Base-by-base conservation (phyloP, 2,888 invertebrate genomes). In the Diarsia dahlii region DNA sequence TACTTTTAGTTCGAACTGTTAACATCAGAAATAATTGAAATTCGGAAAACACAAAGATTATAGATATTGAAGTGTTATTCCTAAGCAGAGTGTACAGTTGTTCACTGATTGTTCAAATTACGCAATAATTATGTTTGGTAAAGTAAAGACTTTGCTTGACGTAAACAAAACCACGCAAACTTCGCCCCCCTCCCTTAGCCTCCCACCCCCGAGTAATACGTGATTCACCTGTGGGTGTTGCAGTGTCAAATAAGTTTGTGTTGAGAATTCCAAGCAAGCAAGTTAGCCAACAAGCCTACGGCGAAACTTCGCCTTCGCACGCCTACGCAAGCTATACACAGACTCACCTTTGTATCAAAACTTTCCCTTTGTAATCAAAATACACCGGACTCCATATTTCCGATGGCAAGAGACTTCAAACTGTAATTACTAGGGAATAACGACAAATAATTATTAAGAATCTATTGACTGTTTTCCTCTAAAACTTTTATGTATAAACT, bases 391-490 rank as follows among this genome's bases (percentile, higher is more conserved):
- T 50, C 39, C 50, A 48, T 34, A 78, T 80, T 88, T 87, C 81
- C 87, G 82, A 88, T 84, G 84, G 87, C 78, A 88, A 87, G 90
- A 91, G 89, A 88, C 86, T 88, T 84, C 81, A 86, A 87, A 85
- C 79, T 89, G 86, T 93, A 92, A 92, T 92, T 91, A 91, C 87
- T 94, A 95, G 93, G 86, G 85, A 92, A 92, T 95, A 93, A 92
- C 80, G 94, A 95, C 94, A 95, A 95, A 95, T 95, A 94, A 94
- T 91, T 90, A 89, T 87, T 89, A 90, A 93, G 92, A 94, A 89
- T 94, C 93, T 95, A 94, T 95, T 87, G 94, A 94, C 94, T 95
- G 94, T 95, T 95, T 94, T 94, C 87, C 89, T 90, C 85, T 88
- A 75, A 88, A 90, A 89, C 84, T 85, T 87, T 89, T 89, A 89